phyloP scores from a whole-genome alignment of 2,888 invertebrate species.

The Clunio marinus region DNA sequence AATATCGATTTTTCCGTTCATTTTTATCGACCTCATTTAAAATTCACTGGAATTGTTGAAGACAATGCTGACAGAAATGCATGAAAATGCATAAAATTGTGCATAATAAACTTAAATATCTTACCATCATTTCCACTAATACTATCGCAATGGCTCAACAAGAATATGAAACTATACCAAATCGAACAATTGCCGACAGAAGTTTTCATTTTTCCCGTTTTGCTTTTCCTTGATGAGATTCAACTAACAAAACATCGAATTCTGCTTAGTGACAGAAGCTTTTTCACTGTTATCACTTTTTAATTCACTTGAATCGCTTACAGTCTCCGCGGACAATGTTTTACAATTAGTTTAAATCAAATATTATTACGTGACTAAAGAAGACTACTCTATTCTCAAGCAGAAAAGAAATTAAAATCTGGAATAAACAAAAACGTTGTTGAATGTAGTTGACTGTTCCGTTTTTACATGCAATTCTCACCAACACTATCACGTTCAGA shows the following conservation, averaged over 20 bases:
- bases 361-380: not conserved
- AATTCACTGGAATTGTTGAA: too few species aligned
- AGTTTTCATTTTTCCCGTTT: not conserved
- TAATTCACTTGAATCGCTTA: not conserved
- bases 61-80: not conserved
- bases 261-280: not conserved
- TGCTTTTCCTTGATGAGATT: not conserved
- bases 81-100: not conserved
- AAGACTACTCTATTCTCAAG: not conserved
- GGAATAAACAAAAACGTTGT: conserved; percentile 14
- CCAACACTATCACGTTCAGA: conserved; percentile 1
- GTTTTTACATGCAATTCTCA: conserved; percentile 4
- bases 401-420: not conserved
- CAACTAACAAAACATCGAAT: conserved; percentile 1
- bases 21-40: too few species aligned
- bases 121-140: conserved; percentile 30
- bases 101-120: not conserved
- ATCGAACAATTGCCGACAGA: conserved; percentile 15
- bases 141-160: conserved; percentile 32
- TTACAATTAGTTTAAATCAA: too few species aligned
- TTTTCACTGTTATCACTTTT: not conserved
- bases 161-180: conserved; percentile 22
- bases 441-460: not conserved
- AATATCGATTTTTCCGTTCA: conserved; percentile 6
- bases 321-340: too few species aligned